phyloP scores from a whole-genome alignment of 1,140 invertebrate species.

The Anastrepha ludens region DNA sequence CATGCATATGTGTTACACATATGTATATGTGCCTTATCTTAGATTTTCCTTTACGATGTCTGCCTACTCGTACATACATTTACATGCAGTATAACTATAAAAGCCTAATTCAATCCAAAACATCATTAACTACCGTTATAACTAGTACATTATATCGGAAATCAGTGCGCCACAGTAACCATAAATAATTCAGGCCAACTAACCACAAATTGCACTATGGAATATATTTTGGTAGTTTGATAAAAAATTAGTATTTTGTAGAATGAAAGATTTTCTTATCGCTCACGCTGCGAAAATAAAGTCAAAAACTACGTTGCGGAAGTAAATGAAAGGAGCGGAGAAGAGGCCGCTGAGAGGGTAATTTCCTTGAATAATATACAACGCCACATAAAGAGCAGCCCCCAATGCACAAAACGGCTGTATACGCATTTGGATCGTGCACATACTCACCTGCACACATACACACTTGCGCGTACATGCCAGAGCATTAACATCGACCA shows the following conservation, averaged over 20 bases:
- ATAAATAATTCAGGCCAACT: neutral
- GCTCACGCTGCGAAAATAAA: neutral
- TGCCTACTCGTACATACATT: too few relatives aligned
- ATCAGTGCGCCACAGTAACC: neutral
- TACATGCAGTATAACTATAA: too few relatives aligned
- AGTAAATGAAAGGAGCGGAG: neutral
- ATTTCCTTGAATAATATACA: conserved; percentile 43
- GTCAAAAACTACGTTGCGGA: neutral
- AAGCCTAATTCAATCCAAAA: neutral
- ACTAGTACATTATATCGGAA: neutral
- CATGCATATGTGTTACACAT: too few relatives aligned
- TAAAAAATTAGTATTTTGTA: neutral
- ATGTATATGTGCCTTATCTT: neutral
- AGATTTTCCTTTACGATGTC: too few relatives aligned
- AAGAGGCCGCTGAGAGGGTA: neutral
- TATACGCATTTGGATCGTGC: neutral
- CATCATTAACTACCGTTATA: neutral
- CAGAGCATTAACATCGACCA: neutral
- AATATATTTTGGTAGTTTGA: neutral
- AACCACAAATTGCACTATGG: neutral
- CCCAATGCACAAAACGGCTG: neutral
- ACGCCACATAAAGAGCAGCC: neutral
- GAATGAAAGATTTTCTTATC: neutral
- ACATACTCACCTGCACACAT: neutral
- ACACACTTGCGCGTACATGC: neutral